Conservation (phyloP, 2,113 vertebrate species). For the Climacteris rufus region DNA sequence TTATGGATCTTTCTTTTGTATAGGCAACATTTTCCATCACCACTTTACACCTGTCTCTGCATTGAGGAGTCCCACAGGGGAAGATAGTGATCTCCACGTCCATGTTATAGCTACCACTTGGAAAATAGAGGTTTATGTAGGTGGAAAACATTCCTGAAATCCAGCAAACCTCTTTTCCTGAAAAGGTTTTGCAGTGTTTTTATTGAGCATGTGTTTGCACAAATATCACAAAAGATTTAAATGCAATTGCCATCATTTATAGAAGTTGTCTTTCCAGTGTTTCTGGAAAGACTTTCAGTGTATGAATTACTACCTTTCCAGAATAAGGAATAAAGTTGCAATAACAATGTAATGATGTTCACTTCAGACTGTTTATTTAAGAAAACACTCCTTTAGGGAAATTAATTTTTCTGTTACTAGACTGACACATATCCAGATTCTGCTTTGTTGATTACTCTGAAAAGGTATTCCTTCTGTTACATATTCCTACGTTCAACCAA, state of each 20-base stretch:
- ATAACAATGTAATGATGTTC: not conserved
- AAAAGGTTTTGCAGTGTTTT: not conserved
- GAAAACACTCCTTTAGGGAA: not conserved
- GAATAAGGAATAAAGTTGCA: not conserved
- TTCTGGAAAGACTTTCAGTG: no score
- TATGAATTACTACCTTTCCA: not conserved
- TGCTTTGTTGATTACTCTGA: not conserved
- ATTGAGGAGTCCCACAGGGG: not conserved
- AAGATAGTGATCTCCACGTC: not conserved
- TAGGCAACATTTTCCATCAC: not conserved
- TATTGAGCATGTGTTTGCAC: not conserved
- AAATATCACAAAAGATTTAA: not conserved
- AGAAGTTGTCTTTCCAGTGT: not conserved
- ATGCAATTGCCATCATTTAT: not conserved
- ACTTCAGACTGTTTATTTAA: not conserved
- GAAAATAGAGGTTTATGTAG: not conserved
- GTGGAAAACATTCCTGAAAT: not conserved
- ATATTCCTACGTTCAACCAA: not conserved
- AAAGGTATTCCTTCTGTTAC: not conserved
- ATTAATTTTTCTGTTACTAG: not conserved
- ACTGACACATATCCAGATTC: not conserved
- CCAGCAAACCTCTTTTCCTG: not conserved
- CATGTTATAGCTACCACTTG: rapidly evolving
- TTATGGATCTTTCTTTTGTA: not conserved
- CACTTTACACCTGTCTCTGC: not conserved